Evolutionary conservation across 2,888 invertebrate genomes (phyloP).

Genomic region (Catocala sponsa): DNA sequence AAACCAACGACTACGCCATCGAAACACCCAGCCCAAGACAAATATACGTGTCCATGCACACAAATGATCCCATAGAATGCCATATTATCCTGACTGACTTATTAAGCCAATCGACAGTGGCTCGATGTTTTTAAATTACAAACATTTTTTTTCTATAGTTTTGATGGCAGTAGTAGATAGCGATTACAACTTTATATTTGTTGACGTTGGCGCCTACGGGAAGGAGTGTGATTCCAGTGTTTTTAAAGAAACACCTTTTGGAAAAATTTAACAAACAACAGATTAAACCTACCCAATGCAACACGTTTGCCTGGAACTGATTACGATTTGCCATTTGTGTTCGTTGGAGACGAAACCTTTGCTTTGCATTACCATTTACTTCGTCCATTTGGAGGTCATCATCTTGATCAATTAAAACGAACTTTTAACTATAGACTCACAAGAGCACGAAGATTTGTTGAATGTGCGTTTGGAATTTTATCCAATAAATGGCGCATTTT

Average conservation of each 20-base stretch:
- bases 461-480: no score
- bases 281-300: conserved; percentile 34
- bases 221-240: conserved; percentile 49
- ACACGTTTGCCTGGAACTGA: conserved; percentile 24
- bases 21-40: no score
- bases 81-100: no score
- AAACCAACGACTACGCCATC: no score
- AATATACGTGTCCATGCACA: no score
- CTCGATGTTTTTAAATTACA: conserved; percentile 20
- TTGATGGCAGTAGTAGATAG: conserved; percentile 48
- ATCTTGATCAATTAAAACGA: conserved; percentile 34
- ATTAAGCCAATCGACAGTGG: conserved; percentile 44
- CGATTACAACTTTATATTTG: conserved; percentile 48
- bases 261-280: conserved; percentile 31
- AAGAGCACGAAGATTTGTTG: no score
- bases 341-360: conserved; percentile 27
- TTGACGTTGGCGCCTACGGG: conserved; percentile 47
- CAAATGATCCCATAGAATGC: no score
- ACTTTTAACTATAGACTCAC: no score
- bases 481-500: no score
- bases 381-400: conserved; percentile 40
- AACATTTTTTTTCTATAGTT: conserved; percentile 43
- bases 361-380: conserved; percentile 41
- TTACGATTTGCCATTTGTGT: conserved; percentile 36
- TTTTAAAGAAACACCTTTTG: conserved; percentile 44